phyloP scores from a whole-genome alignment of 2,888 invertebrate genomes.

The Tortricodes alternella region DNA sequence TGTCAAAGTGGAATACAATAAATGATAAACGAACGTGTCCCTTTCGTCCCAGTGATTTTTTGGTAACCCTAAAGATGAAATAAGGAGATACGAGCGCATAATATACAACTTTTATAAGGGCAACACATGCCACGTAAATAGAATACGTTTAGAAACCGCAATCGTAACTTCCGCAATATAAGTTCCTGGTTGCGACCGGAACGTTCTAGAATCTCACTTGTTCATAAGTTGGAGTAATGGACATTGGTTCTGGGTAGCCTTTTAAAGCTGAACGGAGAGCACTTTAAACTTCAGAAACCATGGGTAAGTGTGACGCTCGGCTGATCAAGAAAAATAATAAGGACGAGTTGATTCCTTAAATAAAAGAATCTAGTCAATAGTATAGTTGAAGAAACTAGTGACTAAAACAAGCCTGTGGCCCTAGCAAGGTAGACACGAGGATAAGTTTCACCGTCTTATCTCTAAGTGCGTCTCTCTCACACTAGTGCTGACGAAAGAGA shows the following conservation, averaged over 20 bases:
- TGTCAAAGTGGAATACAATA: too few relatives aligned
- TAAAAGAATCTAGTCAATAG: too few relatives aligned
- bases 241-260: constrained; percentile 34
- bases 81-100: constrained; percentile 47
- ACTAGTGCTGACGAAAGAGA: too few relatives aligned
- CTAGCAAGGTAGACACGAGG: too few relatives aligned
- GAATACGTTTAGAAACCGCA: constrained; percentile 33
- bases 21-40: too few relatives aligned
- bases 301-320: not conserved
- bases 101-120: constrained; percentile 46
- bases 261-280: not conserved
- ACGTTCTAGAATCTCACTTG: constrained; percentile 35
- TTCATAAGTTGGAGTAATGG: constrained; percentile 38
- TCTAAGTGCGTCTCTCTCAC: too few relatives aligned
- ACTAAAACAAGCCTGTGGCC: too few relatives aligned
- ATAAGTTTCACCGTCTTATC: too few relatives aligned
- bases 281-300: not conserved
- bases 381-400: too few relatives aligned
- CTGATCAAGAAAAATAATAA: not conserved
- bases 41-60: constrained; percentile 33
- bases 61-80: constrained; percentile 52
- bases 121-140: constrained; percentile 32
- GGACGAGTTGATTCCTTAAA: too few relatives aligned
- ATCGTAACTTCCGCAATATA: constrained; percentile 32
- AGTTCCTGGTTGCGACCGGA: constrained; percentile 26